A percentile compares a stretch with the other conserved stretches of the same genome.
Conservation (phyloP, 2,888 invertebrate species). For the Nudaria mundana region DNA sequence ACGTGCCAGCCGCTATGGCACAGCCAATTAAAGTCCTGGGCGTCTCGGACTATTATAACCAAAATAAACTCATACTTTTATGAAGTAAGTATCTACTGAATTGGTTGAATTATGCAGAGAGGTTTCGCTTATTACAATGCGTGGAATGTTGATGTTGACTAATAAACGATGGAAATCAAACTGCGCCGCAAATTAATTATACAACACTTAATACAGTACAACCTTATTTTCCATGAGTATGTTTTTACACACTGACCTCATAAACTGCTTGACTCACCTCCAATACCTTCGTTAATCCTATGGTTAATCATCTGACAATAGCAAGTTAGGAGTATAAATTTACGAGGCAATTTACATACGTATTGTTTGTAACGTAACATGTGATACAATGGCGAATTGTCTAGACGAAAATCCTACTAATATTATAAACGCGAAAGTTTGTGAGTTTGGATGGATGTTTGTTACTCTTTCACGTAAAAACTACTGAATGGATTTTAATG, state of each 20-base stretch:
- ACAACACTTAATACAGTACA: conserved; percentile 4
- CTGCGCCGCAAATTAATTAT: conserved; percentile 10
- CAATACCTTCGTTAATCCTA: conserved; percentile 16
- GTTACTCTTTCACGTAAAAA: too few species aligned
- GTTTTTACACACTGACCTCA: conserved; percentile 15
- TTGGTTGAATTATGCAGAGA: too few species aligned
- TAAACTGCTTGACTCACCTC: conserved; percentile 19
- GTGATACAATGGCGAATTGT: conserved; percentile 26
- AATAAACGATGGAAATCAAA: conserved; percentile 6
- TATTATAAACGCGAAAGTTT: too few species aligned
- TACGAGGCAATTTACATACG: conserved; percentile 17
- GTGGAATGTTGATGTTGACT: conserved; percentile 3
- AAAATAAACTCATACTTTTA: not conserved
- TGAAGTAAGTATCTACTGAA: too few species aligned
- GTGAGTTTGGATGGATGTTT: too few species aligned
- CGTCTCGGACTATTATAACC: too few species aligned
- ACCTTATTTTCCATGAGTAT: conserved; percentile 5
- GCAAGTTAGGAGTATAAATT: conserved; percentile 13
- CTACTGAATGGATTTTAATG: too few species aligned
- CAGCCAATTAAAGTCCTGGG: too few species aligned
- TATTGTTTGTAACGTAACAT: conserved; percentile 24
- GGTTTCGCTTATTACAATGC: not conserved
- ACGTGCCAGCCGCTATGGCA: too few species aligned
- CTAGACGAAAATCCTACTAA: conserved; percentile 23
- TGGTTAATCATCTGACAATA: conserved; percentile 19